Percentiles rank a stretch among this genome's conserved stretches.
These are phyloP conservation scores for Dasyornis broadbenti DNA, from an alignment of 2,113 vertebrate species.

Conservation along the genomic window DNA sequence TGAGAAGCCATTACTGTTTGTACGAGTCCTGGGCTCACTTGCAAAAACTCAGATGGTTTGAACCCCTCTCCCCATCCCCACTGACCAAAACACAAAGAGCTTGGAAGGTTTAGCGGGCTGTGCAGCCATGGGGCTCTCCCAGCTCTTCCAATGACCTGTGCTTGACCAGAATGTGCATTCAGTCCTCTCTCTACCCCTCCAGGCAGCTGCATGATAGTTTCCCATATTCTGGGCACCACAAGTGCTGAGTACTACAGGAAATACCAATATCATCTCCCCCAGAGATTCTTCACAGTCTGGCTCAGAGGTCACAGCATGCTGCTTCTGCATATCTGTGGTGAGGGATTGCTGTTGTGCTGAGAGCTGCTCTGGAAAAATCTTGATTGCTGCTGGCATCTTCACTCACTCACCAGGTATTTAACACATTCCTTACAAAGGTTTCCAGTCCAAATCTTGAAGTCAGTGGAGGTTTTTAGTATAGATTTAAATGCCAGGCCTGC, in stretches of 20 bases:
- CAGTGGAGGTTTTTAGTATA: not conserved
- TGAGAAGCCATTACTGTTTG: not conserved
- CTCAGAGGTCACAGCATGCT: not conserved
- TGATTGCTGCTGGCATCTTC: not conserved
- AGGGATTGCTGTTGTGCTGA: not conserved
- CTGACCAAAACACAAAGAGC: not conserved
- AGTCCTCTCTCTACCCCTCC: not conserved
- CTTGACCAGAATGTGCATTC: not conserved
- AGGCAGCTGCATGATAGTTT: not conserved
- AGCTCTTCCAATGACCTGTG: not conserved
- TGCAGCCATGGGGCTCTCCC: rapidly evolving
- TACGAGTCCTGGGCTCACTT: not conserved
- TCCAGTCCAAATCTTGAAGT: not conserved
- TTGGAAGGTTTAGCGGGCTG: not conserved
- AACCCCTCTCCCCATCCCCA: not conserved
- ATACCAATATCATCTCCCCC: not conserved
- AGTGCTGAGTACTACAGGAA: conserved; percentile 19
- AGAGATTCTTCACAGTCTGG: not conserved
- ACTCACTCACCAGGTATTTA: conserved; percentile 36
- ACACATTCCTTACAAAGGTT: not conserved
- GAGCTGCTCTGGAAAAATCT: not conserved
- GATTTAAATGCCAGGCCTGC: not conserved
- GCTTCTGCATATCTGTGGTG: conserved; percentile 32
- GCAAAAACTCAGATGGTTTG: not conserved
- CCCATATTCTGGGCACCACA: not conserved